A percentile compares a stretch with the other conserved stretches of the same genome.
Conservation (phyloP, 1,140 invertebrate genomes). For the Brachionus asplanchnoidis region DNA sequence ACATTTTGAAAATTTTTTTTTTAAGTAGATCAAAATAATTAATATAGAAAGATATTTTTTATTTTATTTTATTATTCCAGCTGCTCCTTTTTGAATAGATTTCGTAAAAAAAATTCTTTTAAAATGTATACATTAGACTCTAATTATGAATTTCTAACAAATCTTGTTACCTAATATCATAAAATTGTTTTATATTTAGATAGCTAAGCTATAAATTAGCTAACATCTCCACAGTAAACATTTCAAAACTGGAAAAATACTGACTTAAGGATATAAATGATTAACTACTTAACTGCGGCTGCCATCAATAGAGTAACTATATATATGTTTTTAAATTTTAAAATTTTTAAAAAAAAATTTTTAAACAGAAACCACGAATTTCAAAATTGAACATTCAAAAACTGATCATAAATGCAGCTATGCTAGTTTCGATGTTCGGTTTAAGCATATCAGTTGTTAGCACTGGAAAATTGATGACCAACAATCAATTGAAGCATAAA, state of each 20-base stretch:
- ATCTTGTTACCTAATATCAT: not conserved
- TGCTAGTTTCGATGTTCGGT: not conserved
- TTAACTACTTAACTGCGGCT: not conserved
- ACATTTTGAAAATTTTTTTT: not conserved
- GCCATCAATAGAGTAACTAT: not conserved
- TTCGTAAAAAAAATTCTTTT: not conserved
- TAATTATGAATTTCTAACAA: not conserved
- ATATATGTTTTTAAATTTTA: not conserved
- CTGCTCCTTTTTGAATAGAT: not conserved
- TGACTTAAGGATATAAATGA: not conserved
- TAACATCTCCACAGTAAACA: not conserved
- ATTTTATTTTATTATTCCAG: not conserved
- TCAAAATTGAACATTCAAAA: not conserved
- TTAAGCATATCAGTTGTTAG: not conserved
- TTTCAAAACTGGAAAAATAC: not conserved
- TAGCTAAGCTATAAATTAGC: not conserved
- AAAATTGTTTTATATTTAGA: not conserved
- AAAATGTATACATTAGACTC: not conserved
- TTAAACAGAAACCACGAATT: not conserved
- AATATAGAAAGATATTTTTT: not conserved
- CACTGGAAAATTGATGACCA: constrained; percentile 16
- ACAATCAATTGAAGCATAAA: constrained; percentile 2
- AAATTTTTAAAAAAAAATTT: not conserved
- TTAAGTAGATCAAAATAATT: not conserved
- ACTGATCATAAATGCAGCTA: constrained; percentile 7